Conservation (phyloP, 2,797 vertebrate species). For the Tympanoctomys barrerae region DNA sequence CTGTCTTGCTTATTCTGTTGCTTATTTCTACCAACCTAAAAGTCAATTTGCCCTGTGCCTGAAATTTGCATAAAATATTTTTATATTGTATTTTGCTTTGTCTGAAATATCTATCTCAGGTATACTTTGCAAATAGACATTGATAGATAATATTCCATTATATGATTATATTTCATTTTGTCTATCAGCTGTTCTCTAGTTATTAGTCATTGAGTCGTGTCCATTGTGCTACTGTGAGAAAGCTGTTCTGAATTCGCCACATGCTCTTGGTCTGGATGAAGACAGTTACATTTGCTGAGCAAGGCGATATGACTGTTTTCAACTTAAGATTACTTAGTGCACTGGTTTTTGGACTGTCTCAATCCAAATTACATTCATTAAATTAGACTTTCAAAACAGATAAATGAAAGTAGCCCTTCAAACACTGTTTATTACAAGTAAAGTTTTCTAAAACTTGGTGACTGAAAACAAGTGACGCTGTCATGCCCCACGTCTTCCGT, state of each 20-base stretch:
- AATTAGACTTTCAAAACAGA: conserved; percentile 9
- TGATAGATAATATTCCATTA: background rate
- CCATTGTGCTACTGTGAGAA: background rate
- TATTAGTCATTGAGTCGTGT: background rate
- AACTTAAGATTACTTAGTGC: background rate
- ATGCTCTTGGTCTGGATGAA: background rate
- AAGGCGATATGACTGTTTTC: background rate
- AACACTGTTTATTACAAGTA: background rate
- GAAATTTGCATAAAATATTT: background rate
- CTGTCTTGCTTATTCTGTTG: background rate
- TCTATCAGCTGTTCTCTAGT: background rate
- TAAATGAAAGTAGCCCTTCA: background rate
- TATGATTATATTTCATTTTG: background rate
- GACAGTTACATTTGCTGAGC: background rate
- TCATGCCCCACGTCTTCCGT: background rate
- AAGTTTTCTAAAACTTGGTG: background rate
- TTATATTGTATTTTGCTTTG: background rate
- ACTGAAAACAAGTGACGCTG: background rate
- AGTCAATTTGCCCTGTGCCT: background rate
- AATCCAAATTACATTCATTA: background rate
- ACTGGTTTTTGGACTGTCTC: background rate
- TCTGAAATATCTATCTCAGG: background rate
- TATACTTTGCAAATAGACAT: background rate
- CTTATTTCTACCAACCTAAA: background rate
- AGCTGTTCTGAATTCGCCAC: background rate